These are phyloP conservation scores for Zaprionus inermis DNA, from an alignment of 1,140 invertebrate species.

Conservation along the genomic window DNA sequence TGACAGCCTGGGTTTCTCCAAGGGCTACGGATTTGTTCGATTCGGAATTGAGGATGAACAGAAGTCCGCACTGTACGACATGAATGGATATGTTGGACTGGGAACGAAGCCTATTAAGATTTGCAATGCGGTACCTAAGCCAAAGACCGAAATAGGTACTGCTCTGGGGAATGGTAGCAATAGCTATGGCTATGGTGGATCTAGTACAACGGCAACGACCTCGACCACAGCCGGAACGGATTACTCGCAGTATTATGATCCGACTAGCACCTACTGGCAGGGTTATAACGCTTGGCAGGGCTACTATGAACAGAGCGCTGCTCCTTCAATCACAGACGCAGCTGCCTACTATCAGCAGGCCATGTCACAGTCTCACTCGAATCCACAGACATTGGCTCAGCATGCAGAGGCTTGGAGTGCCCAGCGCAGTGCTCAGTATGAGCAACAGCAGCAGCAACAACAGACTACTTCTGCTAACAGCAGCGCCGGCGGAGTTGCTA, in stretches of 20 bases:
- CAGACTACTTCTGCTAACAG: slow-evolving; percentile 41
- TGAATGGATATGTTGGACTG: slow-evolving; percentile 94
- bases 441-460: slow-evolving; percentile 73
- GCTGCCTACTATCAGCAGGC: slow-evolving; percentile 82
- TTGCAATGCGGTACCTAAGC: slow-evolving; percentile 95
- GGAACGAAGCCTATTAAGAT: slow-evolving; percentile 95
- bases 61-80: slow-evolving; percentile 94
- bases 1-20: slow-evolving; percentile 94
- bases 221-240: slow-evolving; percentile 77
- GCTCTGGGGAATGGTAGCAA: slow-evolving; percentile 62
- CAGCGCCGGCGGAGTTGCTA: background rate
- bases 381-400: slow-evolving; percentile 73
- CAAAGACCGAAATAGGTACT: slow-evolving; percentile 85
- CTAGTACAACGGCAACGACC: slow-evolving; percentile 60
- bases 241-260: slow-evolving; percentile 89
- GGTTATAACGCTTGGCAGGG: slow-evolving; percentile 84
- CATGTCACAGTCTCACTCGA: slow-evolving; percentile 76
- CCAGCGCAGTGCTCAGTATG: slow-evolving; percentile 74
- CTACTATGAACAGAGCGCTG: slow-evolving; percentile 84
- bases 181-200: slow-evolving; percentile 74
- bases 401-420: slow-evolving; percentile 83
- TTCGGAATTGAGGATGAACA: slow-evolving; percentile 98
- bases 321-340: slow-evolving; percentile 77
- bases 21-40: slow-evolving; percentile 98
- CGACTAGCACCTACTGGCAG: slow-evolving; percentile 89